Evolutionary conservation across 2,797 vertebrate species (phyloP).

Genomic region (Staurois parvus): DNA sequence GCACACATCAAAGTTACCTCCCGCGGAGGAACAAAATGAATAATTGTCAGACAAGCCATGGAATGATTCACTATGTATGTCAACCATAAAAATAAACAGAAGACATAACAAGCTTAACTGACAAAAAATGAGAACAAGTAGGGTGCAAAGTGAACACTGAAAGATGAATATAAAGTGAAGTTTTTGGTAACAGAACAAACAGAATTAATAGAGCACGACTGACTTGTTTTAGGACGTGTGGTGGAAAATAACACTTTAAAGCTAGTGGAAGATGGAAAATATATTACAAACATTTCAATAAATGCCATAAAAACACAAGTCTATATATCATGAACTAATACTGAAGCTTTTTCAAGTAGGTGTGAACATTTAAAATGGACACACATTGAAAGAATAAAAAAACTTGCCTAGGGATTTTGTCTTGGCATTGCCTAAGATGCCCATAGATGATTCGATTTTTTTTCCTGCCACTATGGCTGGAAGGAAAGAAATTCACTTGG

Average conservation of each 20-base stretch:
- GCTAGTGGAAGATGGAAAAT: background rate
- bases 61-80: conserved; percentile 64
- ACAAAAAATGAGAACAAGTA: conserved; percentile 49
- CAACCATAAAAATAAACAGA: conserved; percentile 68
- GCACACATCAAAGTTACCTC: conserved; percentile 64
- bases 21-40: conserved; percentile 68
- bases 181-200: conserved; percentile 42
- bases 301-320: background rate
- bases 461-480: too few relatives aligned
- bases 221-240: conserved; percentile 19
- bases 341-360: background rate
- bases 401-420: too few relatives aligned
- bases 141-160: conserved; percentile 40
- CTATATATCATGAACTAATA: background rate
- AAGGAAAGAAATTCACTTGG: too few relatives aligned
- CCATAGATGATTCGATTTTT: too few relatives aligned
- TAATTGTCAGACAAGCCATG: conserved; percentile 64
- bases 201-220: conserved; percentile 52
- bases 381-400: background rate
- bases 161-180: conserved; percentile 47
- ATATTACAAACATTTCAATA: background rate
- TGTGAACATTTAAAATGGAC: background rate
- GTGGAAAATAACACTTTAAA: conserved; percentile 34
- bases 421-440: too few relatives aligned
- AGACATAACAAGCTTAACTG: conserved; percentile 21